A percentile compares a stretch with the other conserved stretches of the same genome.
Conservation (phyloP, 2,113 vertebrate genomes). For the Myrmecobius fasciatus region DNA sequence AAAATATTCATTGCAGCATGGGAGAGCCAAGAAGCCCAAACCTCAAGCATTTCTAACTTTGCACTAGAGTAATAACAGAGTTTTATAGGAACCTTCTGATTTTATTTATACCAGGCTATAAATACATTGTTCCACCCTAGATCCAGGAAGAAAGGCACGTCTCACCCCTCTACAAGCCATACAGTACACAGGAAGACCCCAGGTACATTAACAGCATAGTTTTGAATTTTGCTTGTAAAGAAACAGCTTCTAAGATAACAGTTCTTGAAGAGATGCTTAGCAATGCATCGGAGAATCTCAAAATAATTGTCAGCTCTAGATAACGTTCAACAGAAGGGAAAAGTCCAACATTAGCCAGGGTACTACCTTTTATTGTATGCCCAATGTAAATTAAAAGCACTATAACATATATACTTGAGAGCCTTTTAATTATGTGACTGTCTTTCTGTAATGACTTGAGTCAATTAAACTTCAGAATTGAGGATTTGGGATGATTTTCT, state of each 20-base stretch:
- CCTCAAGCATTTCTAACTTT: constrained; percentile 95
- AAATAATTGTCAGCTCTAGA: background rate
- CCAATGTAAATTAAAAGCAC: background rate
- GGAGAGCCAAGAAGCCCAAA: constrained; percentile 92
- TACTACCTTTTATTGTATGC: background rate
- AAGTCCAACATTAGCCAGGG: background rate
- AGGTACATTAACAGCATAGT: constrained; percentile 5
- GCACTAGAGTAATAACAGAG: constrained; percentile 84
- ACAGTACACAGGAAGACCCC: background rate
- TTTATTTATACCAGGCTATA: constrained; percentile 81
- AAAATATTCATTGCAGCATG: constrained; percentile 95
- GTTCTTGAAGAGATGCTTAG: background rate
- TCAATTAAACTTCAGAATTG: background rate
- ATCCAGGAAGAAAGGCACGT: background rate
- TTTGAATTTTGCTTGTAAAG: constrained; percentile 4
- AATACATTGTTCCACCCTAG: constrained; percentile 42
- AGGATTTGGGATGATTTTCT: background rate
- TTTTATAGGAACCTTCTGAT: constrained; percentile 85
- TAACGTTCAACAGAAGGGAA: background rate
- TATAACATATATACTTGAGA: background rate
- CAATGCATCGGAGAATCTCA: background rate
- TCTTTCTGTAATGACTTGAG: background rate
- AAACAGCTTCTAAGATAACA: background rate
- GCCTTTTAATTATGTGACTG: background rate
- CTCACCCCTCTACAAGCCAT: fast-evolving